Percentiles rank a stretch among this genome's conserved stretches.
These are phyloP conservation scores for Anastrepha ludens DNA, from an alignment of 1,140 invertebrate species.

Conservation along the genomic window DNA sequence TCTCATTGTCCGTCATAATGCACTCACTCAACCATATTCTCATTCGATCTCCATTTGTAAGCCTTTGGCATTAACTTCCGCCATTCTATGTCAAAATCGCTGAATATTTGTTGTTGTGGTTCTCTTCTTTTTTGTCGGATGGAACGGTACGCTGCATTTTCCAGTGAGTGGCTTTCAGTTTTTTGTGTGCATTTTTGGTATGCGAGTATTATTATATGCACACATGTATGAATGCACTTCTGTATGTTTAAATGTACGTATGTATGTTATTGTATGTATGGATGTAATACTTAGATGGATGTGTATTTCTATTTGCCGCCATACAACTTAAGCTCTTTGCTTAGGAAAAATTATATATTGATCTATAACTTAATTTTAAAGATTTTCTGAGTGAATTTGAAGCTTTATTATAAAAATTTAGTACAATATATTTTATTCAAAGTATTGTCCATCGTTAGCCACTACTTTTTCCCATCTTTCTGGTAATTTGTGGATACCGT, in stretches of 20 bases:
- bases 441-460: too few relatives aligned
- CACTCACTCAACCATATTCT: neutral
- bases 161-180: neutral
- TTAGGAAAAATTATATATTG: neutral
- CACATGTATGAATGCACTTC: neutral
- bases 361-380: too few relatives aligned
- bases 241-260: neutral
- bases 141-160: neutral
- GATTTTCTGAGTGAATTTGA: too few relatives aligned
- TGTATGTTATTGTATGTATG: neutral
- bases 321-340: neutral
- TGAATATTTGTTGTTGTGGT: neutral
- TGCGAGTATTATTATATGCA: neutral
- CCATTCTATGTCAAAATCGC: neutral
- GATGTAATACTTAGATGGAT: neutral
- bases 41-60: neutral
- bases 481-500: too few relatives aligned
- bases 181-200: neutral
- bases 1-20: neutral
- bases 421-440: too few relatives aligned
- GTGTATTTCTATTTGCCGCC: neutral
- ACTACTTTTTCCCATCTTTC: too few relatives aligned
- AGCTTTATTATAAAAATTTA: too few relatives aligned
- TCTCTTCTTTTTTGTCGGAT: neutral
- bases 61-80: neutral